A percentile compares a stretch with the other conserved stretches of the same genome.
Conservation (phyloP, 2,797 vertebrate species). For the Falco columbarius region DNA sequence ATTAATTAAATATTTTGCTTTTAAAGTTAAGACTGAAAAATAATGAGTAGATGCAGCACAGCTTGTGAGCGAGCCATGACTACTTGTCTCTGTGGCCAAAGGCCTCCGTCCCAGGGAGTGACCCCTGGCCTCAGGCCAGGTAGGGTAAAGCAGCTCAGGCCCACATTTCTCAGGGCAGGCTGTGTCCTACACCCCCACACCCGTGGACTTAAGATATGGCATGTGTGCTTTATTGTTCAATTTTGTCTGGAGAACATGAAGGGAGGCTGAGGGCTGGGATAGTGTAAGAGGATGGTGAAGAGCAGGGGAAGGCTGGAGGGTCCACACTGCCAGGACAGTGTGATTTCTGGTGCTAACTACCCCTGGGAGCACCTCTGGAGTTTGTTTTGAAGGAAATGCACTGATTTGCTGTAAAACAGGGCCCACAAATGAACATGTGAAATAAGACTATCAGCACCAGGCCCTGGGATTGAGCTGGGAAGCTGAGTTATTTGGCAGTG, state of each 20-base stretch:
- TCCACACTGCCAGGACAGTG: neutral
- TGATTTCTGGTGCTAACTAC: neutral
- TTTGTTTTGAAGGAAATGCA: neutral
- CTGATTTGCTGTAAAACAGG: neutral
- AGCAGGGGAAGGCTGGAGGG: neutral
- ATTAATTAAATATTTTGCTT: neutral
- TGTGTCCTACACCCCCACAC: neutral
- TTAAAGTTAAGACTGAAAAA: neutral
- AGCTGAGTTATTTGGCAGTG: neutral
- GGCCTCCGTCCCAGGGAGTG: neutral
- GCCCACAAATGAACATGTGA: neutral
- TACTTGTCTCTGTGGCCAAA: neutral
- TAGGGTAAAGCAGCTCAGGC: neutral
- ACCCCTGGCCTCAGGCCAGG: neutral
- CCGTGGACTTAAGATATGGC: fast-evolving
- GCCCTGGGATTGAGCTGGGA: neutral
- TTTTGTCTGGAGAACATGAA: neutral
- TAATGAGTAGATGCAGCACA: neutral
- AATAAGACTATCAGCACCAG: neutral
- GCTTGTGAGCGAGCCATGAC: neutral
- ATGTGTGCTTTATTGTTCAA: neutral
- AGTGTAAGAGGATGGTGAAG: neutral
- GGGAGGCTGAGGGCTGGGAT: neutral
- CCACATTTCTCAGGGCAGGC: neutral
- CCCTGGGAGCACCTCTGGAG: neutral